Base-by-base conservation (phyloP, 2,797 vertebrate species). In the Phyllotis vaccarum region DNA sequence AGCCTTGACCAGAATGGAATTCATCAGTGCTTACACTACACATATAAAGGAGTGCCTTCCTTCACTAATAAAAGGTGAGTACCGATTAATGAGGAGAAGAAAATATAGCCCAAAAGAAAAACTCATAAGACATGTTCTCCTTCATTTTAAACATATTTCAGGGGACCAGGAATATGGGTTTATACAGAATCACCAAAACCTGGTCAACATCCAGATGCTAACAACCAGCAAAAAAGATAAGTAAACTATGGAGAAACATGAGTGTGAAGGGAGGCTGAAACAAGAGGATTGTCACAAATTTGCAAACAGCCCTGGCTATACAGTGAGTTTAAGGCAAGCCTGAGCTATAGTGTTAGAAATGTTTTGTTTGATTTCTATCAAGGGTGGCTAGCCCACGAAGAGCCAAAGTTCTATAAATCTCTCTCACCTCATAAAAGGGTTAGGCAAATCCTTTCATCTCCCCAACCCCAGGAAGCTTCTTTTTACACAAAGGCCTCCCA, bases 1-100 rank as follows among this genome's bases (percentile, higher is more conserved):
- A 78, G 79, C 52, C 62, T 85, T 75, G 19, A 80, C 72, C 89
- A 81, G 86, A 87, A 81, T 31, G 12, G 34, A 93, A 94, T 94
- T 94, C 91, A 85, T 95, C 81, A 79, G 21, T 54, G 17, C 46
- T 89, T 52, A 75, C 2, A 83, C 37, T 31, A 40, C 54, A 90
- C 85, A 75, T 9, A 88, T 70, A 86, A 88, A 87, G 64, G 19
- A 7, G 52, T 78, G 52, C 72, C 37, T 74, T 86, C n/a, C 87
- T 90, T 95, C 52, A 87, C 76, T 82, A 76, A 83, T 37, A 91
- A 81, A 72, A 37, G 58, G 58, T 22, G 62, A 80, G 4, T 40
- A 54, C 52, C 58, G 49, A 75, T 66, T 60, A 78, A 1, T 22
- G 1, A 1, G 2, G 24, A 37, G 13, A 52, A 29, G 37, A 24